Conservation (phyloP, 2,113 vertebrate genomes). For the Oryzias melastigma region DNA sequence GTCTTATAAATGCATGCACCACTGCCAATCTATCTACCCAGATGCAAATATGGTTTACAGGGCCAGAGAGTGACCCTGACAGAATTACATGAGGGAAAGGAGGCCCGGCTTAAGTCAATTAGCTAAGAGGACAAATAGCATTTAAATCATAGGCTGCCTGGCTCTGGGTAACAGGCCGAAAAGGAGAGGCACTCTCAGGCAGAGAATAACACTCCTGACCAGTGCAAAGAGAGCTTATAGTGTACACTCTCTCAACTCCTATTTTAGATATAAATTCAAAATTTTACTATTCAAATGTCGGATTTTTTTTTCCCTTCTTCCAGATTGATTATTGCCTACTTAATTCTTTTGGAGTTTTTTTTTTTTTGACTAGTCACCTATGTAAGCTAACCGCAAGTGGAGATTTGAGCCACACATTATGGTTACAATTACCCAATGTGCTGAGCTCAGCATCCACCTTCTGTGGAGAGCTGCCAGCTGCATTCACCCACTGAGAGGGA, state of each 20-base stretch:
- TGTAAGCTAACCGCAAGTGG: background rate
- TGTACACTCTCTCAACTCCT: too few relatives aligned
- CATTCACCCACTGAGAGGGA: conserved; percentile 7
- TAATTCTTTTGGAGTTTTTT: background rate
- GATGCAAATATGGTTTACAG: conserved; percentile 68
- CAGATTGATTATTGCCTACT: too few relatives aligned
- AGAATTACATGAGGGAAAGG: conserved; percentile 64
- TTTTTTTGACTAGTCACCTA: background rate
- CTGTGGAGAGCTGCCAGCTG: background rate
- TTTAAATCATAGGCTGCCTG: conserved; percentile 63
- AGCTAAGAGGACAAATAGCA: conserved; percentile 76
- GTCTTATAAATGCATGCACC: conserved; percentile 48
- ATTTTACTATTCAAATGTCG: background rate
- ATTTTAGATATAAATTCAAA: background rate
- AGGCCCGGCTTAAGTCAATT: conserved; percentile 73
- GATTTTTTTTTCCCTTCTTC: background rate
- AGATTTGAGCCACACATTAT: background rate
- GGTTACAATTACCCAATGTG: background rate
- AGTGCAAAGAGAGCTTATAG: conserved; percentile 19
- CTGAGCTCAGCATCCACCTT: background rate
- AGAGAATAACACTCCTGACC: conserved; percentile 34
- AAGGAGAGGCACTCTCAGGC: conserved; percentile 23
- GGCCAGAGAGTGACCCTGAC: conserved; percentile 58
- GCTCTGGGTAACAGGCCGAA: conserved; percentile 24
- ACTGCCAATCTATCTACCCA: conserved; percentile 51